A percentile compares a stretch with the other conserved stretches of the same genome.
Evolutionary conservation across 2,797 vertebrate genomes (phyloP).

Genomic region (Tokudaia tokunoshimensis): DNA sequence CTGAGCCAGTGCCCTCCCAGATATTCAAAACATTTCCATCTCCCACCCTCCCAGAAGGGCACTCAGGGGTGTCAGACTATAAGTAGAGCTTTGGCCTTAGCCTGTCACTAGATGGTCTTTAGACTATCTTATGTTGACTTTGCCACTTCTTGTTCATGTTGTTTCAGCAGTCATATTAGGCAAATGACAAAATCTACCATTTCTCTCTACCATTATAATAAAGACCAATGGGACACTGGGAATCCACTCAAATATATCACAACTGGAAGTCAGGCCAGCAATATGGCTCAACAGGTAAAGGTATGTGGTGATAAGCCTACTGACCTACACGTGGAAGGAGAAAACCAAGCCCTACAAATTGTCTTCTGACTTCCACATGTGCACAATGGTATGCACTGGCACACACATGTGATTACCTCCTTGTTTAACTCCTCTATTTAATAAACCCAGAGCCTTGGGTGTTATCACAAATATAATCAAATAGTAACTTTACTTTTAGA

Average conservation of each 20-base stretch:
- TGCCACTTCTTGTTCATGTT: neutral
- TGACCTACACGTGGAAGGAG: neutral
- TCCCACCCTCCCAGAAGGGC: neutral
- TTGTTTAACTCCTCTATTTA: slow-evolving; percentile 8
- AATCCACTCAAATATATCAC: neutral
- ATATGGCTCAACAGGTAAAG: neutral
- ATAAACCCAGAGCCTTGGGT: neutral
- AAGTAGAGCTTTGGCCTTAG: neutral
- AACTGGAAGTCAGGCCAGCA: neutral
- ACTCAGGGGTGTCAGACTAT: neutral
- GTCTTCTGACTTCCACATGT: neutral
- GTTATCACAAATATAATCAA: slow-evolving; percentile 8
- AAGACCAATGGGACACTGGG: neutral
- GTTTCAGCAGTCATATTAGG: neutral
- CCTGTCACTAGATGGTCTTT: neutral
- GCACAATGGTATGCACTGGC: neutral
- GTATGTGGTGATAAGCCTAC: neutral
- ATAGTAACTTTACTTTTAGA: neutral
- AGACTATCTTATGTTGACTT: neutral
- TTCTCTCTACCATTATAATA: neutral
- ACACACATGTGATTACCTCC: neutral
- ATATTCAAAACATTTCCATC: neutral
- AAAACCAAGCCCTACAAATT: neutral
- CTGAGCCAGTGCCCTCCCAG: neutral
- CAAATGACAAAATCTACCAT: neutral